Conservation (phyloP, 2,797 vertebrate genomes). For the Xyrichtys novacula region DNA sequence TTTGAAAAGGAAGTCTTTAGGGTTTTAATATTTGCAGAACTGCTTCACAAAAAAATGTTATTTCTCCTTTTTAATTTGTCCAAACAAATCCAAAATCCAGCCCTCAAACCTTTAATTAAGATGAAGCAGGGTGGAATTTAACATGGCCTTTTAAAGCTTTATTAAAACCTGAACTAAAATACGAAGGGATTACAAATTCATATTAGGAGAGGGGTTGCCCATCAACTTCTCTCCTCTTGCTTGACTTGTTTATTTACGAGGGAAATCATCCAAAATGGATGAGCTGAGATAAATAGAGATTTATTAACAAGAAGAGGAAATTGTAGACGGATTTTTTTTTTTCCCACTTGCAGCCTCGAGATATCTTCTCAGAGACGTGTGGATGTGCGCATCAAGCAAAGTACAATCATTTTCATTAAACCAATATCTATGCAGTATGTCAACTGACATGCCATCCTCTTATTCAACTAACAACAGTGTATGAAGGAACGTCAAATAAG, state of each 20-base stretch:
- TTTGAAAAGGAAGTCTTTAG: not conserved
- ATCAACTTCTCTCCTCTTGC: conserved; percentile 17
- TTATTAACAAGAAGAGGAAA: conserved; percentile 43
- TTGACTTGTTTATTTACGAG: conserved; percentile 51
- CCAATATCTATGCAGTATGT: conserved; percentile 26
- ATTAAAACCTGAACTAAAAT: conserved; percentile 49
- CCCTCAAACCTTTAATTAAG: conserved; percentile 40
- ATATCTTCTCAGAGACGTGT: conserved; percentile 4
- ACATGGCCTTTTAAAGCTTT: conserved; percentile 36
- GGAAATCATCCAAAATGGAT: conserved; percentile 46
- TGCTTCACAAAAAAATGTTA: not conserved
- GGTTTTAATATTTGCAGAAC: conserved; percentile 2
- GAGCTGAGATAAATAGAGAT: conserved; percentile 42
- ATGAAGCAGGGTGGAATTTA: conserved; percentile 30
- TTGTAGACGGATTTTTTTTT: conserved; percentile 9
- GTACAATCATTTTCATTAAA: conserved; percentile 27
- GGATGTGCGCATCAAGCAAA: conserved; percentile 1
- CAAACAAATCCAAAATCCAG: conserved; percentile 34
- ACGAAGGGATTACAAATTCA: conserved; percentile 49
- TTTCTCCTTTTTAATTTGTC: conserved; percentile 11
- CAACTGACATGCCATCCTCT: conserved; percentile 21
- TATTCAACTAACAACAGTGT: conserved; percentile 7
- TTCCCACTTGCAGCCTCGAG: conserved; percentile 3
- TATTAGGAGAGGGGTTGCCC: conserved; percentile 23
- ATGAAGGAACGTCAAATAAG: conserved; percentile 25